These are phyloP conservation scores for Hippopotamus amphibius DNA, from an alignment of 2,113 vertebrate genomes.

Conservation along the genomic window DNA sequence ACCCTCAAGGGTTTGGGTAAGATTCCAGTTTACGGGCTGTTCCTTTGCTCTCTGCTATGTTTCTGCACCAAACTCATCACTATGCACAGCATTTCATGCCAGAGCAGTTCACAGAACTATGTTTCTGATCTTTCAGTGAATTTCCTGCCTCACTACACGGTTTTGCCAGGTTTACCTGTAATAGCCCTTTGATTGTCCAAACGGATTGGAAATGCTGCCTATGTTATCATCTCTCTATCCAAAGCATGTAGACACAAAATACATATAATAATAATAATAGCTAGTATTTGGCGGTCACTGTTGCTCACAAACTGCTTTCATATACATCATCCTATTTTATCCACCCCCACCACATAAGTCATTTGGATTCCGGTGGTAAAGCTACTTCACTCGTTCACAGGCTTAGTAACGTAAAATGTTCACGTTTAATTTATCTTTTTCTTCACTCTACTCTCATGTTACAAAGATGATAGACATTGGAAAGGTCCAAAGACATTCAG, in stretches of 20 bases:
- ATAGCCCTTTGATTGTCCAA: not conserved
- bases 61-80: not conserved
- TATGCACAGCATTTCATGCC: not conserved
- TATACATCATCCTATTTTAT: not conserved
- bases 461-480: not conserved
- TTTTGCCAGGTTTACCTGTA: not conserved
- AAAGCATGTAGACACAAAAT: not conserved
- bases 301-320: not conserved
- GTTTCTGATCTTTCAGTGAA: not conserved
- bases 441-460: not conserved
- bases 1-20: not conserved
- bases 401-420: not conserved
- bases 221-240: not conserved
- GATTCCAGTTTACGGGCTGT: not conserved
- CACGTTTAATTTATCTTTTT: not conserved
- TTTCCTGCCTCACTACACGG: not conserved
- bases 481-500: not conserved
- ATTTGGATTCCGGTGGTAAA: not conserved
- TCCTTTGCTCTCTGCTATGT: not conserved
- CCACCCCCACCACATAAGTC: not conserved
- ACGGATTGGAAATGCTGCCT: not conserved
- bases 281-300: not conserved
- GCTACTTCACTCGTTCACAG: not conserved
- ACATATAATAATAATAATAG: not conserved
- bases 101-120: not conserved